Evolutionary conservation across 2,888 invertebrate species (phyloP), one percentile per base, ranked within the genome.

Genomic region (Platycheirus rosarum): DNA sequence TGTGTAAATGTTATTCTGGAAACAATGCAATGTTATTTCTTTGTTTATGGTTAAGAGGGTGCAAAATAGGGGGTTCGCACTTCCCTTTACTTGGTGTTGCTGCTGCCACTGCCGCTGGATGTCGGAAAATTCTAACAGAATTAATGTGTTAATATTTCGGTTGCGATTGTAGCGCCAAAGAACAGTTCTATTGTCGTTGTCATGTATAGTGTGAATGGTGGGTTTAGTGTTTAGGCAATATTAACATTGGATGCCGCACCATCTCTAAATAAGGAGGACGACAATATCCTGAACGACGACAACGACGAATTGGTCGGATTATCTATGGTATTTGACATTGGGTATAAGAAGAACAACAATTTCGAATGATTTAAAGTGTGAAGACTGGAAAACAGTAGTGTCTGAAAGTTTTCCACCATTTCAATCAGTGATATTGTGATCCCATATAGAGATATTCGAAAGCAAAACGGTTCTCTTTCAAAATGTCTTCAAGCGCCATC

Each of bases 91-190:
- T 11, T 8, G 53, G 23, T 23, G n/a, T n/a, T n/a, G n/a, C n/a
- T 32, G 5, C 8, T 32, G 29, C 8, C 16, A n/a, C n/a, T n/a
- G n/a, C n/a, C n/a, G n/a, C n/a, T n/a, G n/a, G n/a, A n/a, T n/a
- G 7, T 62, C 26, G 68, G 55, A 35, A 82, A 71, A 66, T 76
- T 71, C 77, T 49, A 73, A 77, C 82, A 77, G 37, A 82, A 82
- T 82, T 77, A 82, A 82, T 82, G 82, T 77, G 82, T 82, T 82
- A 82, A 82, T 82, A 82, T 82, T 82, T 82, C 71, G 82, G 82
- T 82, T 82, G 77, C 77, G 82, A 82, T 82, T 82, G 70, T 63
- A 66, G 62, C 35, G 37, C 35, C 49, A 44, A 60, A 69, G 60
- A 66, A 75, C 63, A 53, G 11, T 51, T 11, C 35, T 37, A 44